A percentile compares a stretch with the other conserved stretches of the same genome.
These are phyloP conservation scores for Frieseomelitta varia DNA, from an alignment of 1,140 invertebrate genomes.

Conservation along the genomic window DNA sequence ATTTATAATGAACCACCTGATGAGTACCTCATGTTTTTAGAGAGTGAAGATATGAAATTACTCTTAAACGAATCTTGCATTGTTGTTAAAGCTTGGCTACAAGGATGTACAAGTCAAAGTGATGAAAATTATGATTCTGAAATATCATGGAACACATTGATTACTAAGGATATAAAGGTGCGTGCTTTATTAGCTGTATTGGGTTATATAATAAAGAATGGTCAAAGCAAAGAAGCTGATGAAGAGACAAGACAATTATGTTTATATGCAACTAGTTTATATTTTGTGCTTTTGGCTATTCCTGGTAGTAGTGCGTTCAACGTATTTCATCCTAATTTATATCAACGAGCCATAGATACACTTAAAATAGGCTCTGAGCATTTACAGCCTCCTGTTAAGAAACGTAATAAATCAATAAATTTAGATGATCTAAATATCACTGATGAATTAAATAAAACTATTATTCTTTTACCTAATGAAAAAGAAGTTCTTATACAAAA, in stretches of 20 bases:
- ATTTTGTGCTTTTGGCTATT: slow-evolving; percentile 81
- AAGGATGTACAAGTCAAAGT: slow-evolving; percentile 35
- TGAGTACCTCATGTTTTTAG: slow-evolving; percentile 78
- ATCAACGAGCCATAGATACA: slow-evolving; percentile 81
- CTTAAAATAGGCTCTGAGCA: slow-evolving; percentile 75
- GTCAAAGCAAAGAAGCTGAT: slow-evolving; percentile 74
- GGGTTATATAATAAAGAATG: slow-evolving; percentile 81
- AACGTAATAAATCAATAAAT: slow-evolving; percentile 54
- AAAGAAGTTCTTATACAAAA: slow-evolving; percentile 67
- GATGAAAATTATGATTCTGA: slow-evolving; percentile 58
- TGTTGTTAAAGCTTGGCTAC: slow-evolving; percentile 72
- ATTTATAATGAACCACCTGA: slow-evolving; percentile 79
- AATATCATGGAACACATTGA: slow-evolving; percentile 83
- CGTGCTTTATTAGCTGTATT: slow-evolving; percentile 82
- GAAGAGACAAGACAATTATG: slow-evolving; percentile 76
- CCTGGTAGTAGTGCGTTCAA: slow-evolving; percentile 84
- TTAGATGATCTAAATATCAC: slow-evolving; percentile 68
- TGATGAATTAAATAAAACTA: slow-evolving; percentile 44
- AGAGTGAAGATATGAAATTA: slow-evolving; percentile 74
- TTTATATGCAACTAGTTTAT: slow-evolving; percentile 80
- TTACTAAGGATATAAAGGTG: slow-evolving; percentile 80
- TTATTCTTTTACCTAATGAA: slow-evolving; percentile 62
- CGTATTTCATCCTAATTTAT: slow-evolving; percentile 84
- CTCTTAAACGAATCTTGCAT: slow-evolving; percentile 72
- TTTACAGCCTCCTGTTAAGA: slow-evolving; percentile 62